Evolutionary conservation across 2,888 invertebrate genomes (phyloP).

Genomic region (Ophion ellenae): DNA sequence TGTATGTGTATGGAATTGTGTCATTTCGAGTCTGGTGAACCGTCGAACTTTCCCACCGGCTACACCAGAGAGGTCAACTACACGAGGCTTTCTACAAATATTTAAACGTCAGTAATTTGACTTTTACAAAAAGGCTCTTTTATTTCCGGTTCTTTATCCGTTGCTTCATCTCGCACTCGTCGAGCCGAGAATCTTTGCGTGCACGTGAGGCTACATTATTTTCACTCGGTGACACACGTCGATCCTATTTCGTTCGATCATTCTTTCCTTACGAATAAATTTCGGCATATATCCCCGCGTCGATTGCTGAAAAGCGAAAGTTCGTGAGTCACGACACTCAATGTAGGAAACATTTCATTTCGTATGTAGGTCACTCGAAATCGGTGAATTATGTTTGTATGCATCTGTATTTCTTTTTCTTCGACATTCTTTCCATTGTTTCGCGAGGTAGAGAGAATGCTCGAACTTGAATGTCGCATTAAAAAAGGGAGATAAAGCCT

Average conservation of each 20-base stretch:
- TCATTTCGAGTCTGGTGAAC: conserved; percentile 36
- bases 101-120: conserved; percentile 60
- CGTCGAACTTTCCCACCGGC: conserved; percentile 45
- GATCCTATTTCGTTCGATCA: conserved; percentile 2
- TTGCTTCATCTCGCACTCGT: background rate
- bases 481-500: background rate
- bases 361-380: background rate
- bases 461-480: background rate
- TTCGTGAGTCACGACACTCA: background rate
- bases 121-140: conserved; percentile 29
- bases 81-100: conserved; percentile 64
- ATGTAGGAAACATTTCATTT: background rate
- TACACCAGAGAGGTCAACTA: conserved; percentile 23
- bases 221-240: background rate
- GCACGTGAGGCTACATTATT: background rate
- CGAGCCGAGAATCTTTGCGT: background rate
- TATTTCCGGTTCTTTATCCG: conserved; percentile 22
- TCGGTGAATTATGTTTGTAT: background rate
- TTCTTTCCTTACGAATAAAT: background rate
- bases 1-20: conserved; percentile 21
- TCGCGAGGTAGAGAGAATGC: background rate
- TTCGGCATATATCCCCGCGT: background rate
- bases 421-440: background rate
- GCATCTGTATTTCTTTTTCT: background rate
- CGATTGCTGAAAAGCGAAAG: background rate